Evolutionary conservation across 2,113 vertebrate genomes (phyloP).

Genomic region (Cyanistes caeruleus): DNA sequence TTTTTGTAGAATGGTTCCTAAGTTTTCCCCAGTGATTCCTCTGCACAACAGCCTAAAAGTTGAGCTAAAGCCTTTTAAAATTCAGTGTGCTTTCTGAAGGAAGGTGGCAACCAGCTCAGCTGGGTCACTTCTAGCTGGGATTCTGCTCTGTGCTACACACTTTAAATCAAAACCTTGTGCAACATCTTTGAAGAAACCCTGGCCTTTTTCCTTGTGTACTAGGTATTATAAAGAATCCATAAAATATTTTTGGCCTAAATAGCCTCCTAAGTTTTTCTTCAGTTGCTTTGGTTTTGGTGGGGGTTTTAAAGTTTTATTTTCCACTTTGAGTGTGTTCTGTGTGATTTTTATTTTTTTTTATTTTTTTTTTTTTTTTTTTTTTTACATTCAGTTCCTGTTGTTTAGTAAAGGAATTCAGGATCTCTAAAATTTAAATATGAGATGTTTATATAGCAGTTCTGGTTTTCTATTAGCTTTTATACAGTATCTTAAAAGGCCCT

Average conservation of each 20-base stretch:
- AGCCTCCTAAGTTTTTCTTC: conserved; percentile 47
- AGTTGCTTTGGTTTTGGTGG: neutral
- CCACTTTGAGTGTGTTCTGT: conserved; percentile 37
- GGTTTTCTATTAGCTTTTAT: conserved; percentile 80
- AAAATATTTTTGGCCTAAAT: conserved; percentile 68
- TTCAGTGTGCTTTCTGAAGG: neutral
- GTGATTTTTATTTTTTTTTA: neutral
- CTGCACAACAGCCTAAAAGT: neutral
- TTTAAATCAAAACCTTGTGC: conserved; percentile 51
- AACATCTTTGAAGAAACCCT: conserved; percentile 51
- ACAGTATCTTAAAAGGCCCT: conserved; percentile 66
- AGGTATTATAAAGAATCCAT: neutral
- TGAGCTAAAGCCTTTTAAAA: neutral
- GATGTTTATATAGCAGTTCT: conserved; percentile 77
- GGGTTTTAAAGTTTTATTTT: neutral
- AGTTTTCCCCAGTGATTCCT: neutral
- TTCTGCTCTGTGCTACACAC: neutral
- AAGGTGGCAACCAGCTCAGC: neutral
- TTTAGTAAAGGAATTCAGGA: conserved; percentile 66
- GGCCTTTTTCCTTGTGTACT: conserved; percentile 33
- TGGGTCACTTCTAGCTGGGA: neutral
- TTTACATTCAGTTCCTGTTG: conserved; percentile 33
- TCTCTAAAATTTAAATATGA: conserved; percentile 75
- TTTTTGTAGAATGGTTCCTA: neutral
- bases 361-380: neutral